These are phyloP conservation scores for Aspidoscelis tigris DNA, from an alignment of 2,113 vertebrate genomes.

Conservation along the genomic window DNA sequence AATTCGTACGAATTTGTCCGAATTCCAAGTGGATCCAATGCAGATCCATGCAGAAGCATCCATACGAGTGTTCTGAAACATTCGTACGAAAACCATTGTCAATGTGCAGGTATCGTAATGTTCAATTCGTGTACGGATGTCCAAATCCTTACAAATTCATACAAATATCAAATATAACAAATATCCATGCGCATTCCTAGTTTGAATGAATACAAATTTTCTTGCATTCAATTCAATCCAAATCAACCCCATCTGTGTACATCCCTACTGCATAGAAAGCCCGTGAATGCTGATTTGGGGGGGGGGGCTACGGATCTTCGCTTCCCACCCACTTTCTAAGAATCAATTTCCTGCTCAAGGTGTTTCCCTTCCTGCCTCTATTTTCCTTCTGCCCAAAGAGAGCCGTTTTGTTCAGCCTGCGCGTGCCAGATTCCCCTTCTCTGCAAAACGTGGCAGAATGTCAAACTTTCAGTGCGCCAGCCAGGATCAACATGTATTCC, in stretches of 20 bases:
- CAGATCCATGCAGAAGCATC: too few species aligned
- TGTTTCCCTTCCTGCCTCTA: constrained; percentile 63
- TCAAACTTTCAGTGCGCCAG: constrained; percentile 55
- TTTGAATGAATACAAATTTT: too few species aligned
- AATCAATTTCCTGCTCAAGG: constrained; percentile 62
- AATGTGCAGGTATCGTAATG: too few species aligned
- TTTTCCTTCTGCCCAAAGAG: constrained; percentile 50
- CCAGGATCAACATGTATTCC: constrained; percentile 43
- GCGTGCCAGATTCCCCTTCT: constrained; percentile 58
- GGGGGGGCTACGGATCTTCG: constrained; percentile 11
- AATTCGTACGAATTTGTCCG: not conserved
- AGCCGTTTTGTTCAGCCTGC: constrained; percentile 26
- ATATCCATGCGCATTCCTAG: too few species aligned
- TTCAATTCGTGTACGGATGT: too few species aligned
- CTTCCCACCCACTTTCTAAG: constrained; percentile 5
- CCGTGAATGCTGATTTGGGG: constrained; percentile 48
- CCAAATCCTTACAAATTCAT: too few species aligned
- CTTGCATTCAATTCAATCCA: too few species aligned
- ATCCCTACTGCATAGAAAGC: constrained; percentile 43
- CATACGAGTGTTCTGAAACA: too few species aligned
- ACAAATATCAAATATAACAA: too few species aligned
- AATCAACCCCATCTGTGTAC: too few species aligned
- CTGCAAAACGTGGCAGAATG: constrained; percentile 39
- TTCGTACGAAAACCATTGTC: too few species aligned
- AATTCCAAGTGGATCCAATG: constrained; percentile 46